Conservation (phyloP, 2,113 vertebrate genomes). For the Meleagris gallopavo region DNA sequence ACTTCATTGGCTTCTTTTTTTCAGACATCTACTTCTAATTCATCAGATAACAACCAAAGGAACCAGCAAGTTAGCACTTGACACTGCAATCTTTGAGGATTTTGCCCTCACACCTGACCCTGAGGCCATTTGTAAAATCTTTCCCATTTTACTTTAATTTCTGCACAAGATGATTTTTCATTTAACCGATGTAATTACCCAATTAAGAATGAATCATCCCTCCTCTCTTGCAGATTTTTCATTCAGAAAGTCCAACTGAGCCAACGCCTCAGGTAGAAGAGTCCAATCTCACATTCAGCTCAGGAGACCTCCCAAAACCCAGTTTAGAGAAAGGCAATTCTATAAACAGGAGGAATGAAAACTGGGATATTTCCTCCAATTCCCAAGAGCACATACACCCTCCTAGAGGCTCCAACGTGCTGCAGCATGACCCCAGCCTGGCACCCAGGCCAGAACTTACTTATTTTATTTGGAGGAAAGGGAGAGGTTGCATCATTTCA, state of each 20-base stretch:
- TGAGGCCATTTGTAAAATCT: background rate
- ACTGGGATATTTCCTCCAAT: background rate
- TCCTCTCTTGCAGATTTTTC: background rate
- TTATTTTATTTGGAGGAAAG: background rate
- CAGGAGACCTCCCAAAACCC: background rate
- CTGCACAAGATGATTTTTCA: background rate
- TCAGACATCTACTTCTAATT: background rate
- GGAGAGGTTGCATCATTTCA: background rate
- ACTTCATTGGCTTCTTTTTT: background rate
- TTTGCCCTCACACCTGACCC: background rate
- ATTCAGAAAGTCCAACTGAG: background rate
- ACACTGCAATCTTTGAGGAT: fast-evolving
- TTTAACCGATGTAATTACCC: background rate
- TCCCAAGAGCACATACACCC: background rate
- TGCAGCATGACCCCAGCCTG: background rate
- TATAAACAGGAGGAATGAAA: background rate
- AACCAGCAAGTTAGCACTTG: background rate
- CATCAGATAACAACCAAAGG: background rate
- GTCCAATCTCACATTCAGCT: background rate
- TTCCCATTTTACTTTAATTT: background rate
- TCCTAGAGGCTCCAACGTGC: background rate
- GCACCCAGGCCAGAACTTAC: fast-evolving
- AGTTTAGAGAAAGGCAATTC: background rate
- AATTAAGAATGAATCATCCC: background rate
- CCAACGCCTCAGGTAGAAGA: background rate